Evolutionary conservation across 2,113 vertebrate genomes (phyloP).

Genomic region (Ailurus styani): DNA sequence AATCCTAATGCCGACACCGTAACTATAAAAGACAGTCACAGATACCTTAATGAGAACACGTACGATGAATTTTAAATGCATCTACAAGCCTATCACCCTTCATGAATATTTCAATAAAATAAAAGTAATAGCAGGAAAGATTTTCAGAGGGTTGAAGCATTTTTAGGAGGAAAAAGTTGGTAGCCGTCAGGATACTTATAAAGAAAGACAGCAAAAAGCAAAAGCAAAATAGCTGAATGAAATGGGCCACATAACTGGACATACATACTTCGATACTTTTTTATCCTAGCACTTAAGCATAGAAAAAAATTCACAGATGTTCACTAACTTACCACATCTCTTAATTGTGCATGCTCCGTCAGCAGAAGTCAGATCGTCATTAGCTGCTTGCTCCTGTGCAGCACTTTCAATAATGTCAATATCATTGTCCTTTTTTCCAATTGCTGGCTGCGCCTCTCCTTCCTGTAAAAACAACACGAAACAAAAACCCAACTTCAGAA

Average conservation of each 20-base stretch:
- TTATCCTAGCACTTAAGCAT: neutral
- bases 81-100: neutral
- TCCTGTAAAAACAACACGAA: conserved; percentile 73
- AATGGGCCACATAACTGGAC: neutral
- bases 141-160: neutral
- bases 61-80: neutral
- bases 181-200: neutral
- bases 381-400: conserved; percentile 17
- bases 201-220: conserved; percentile 2
- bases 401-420: conserved; percentile 4
- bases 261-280: neutral
- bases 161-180: neutral
- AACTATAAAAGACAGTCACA: conserved; percentile 74
- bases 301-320: neutral
- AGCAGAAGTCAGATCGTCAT: neutral
- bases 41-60: neutral
- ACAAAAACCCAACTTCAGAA: conserved; percentile 28
- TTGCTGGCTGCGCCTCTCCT: conserved; percentile 59
- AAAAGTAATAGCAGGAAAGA: neutral
- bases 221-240: neutral
- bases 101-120: neutral
- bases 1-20: conserved; percentile 83
- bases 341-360: neutral
- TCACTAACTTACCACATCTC: conserved; percentile 58
- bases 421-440: conserved; percentile 60